Base-by-base conservation (phyloP, 2,113 vertebrate genomes). In the Eublepharis macularius region DNA sequence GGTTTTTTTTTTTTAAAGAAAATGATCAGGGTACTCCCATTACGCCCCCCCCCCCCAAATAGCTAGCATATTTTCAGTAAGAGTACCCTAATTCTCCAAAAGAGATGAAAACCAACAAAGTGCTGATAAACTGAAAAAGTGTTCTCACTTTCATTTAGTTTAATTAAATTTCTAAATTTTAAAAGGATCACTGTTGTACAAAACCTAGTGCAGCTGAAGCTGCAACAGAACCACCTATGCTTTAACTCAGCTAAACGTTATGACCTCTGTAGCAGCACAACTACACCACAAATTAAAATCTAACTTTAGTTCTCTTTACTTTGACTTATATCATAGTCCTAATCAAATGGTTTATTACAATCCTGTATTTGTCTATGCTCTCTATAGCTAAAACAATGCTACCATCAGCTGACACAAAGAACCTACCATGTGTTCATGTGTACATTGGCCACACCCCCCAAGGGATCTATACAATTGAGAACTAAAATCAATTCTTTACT, bases 271-370 rank as follows among this genome's bases (percentile, higher is more conserved):
- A 81, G 47, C 24, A 1, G 57, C 36, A 11, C 72, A 51, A 0
- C 45, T 83, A n/a, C 54, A 39, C 6, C 69, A 80, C 84, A 85
- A 77, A 87, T 86, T 87, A 1, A 72, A 3, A 0, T n/a, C 32
- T 19, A 80, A 41, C 76, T 1, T 29, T 26, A 6, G 41, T 6
- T 70, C 69, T 77, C 21, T n/a, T 1, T 45, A n/a, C 41, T 76
- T 14, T 60, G 0, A 0, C 10, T 43, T 63, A 1, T n/a, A 66
- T 79, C 89, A 79, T 19, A 89, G 74, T 10, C 0, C 0, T 16
- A 90, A 90, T 0, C 65, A 75, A 84, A 43, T 1, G 1, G 12
- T 63, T 16, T 45, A 91, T 77, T 43, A 74, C n/a, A 63, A 74
- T 34, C 66, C 54, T 74, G 26, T 24, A 8, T 49, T 70, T 24